These are phyloP conservation scores for Corythornis vintsioides DNA, from an alignment of 2,113 vertebrate species.

Conservation along the genomic window DNA sequence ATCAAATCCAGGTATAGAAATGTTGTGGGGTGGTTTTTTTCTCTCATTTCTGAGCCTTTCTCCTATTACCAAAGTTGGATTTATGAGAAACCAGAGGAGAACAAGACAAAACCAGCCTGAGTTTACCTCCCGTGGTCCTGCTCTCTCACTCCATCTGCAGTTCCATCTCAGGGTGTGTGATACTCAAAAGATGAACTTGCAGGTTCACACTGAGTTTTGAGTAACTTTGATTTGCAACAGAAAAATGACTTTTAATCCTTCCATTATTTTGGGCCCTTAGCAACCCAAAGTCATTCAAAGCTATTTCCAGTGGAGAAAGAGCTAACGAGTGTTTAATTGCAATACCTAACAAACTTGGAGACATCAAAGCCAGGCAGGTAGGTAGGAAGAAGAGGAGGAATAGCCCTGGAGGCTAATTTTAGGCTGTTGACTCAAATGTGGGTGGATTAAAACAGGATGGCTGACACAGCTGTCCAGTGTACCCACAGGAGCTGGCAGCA, in stretches of 20 bases:
- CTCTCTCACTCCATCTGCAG: background rate
- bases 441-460: background rate
- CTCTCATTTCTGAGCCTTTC: background rate
- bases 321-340: background rate
- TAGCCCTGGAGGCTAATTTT: constrained; percentile 42
- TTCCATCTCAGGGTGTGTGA: background rate
- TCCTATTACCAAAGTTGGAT: background rate
- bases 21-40: background rate
- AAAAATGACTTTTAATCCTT: background rate
- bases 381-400: background rate
- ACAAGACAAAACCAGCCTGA: background rate
- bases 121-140: background rate
- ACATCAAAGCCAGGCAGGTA: background rate
- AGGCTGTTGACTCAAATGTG: constrained; percentile 10
- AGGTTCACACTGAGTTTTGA: background rate
- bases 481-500: background rate
- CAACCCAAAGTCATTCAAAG: background rate
- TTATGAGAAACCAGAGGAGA: background rate
- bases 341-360: background rate
- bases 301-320: background rate
- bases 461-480: constrained; percentile 28
- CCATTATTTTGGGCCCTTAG: background rate
- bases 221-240: background rate
- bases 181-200: background rate
- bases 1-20: background rate